Conservation (phyloP, 2,113 vertebrate species). For the Thermophis baileyi region DNA sequence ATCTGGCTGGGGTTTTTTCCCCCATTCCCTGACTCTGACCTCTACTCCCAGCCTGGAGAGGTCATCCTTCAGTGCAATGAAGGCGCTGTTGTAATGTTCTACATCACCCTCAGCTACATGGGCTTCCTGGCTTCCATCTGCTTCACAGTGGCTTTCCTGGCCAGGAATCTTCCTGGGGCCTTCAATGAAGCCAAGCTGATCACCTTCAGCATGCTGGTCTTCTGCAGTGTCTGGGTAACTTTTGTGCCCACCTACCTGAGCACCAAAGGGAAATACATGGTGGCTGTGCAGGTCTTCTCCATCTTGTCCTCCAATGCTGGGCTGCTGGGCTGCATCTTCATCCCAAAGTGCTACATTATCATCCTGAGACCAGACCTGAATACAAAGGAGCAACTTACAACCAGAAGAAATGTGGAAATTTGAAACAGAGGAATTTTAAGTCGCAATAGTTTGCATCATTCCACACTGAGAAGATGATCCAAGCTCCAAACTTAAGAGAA, state of each 20-base stretch:
- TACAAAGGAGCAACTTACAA: not conserved
- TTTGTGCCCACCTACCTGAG: not conserved
- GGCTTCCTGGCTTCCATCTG: not conserved
- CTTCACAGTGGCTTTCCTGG: not conserved
- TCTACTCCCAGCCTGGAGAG: not conserved
- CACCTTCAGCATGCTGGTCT: not conserved
- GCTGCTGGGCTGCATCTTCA: not conserved
- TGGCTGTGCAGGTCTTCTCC: not conserved
- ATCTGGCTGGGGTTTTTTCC: not conserved
- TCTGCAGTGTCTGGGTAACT: not conserved
- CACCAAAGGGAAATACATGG: not conserved
- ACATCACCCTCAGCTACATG: not conserved
- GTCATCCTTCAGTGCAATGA: not conserved
- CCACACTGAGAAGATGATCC: not conserved
- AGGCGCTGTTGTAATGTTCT: not conserved
- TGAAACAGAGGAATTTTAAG: not conserved
- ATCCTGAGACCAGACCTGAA: not conserved
- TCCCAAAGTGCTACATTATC: not conserved
- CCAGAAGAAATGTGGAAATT: not conserved
- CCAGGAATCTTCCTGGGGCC: not conserved
- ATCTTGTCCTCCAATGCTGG: not conserved
- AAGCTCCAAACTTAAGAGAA: not conserved
- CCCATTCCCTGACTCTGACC: not conserved
- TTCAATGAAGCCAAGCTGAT: not conserved
- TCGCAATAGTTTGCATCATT: not conserved